Evolutionary conservation across 2,888 invertebrate species (phyloP), one percentile per base, ranked within the genome.

Genomic region (Nemotelus nigrinus): DNA sequence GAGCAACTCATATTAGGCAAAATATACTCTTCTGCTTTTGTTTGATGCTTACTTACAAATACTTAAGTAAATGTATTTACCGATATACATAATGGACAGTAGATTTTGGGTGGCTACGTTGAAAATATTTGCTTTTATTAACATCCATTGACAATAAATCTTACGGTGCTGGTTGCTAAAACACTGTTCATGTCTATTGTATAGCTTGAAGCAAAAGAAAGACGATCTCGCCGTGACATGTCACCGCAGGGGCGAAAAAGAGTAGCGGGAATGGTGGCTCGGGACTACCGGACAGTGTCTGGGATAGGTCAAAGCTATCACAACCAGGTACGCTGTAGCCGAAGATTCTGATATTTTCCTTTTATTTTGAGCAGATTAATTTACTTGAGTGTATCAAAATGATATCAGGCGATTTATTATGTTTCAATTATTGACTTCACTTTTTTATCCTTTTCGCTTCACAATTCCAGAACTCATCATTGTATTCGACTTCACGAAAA

Each of bases 181-280:
- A 25, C 25, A 25, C 25, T 25, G 25, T 25, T 25, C 25, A 25
- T 58, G 10, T n/a, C 7, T 58, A 58, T 25, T 58, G 80, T 80
- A 83, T 87, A 90, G 84, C 88, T 89, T 86, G 89, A 92, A 83
- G 86, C 88, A 84, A 91, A 91, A 82, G 91, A 93, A 82, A 90
- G 94, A 84, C 91, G 92, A 83, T 95, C 94, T 82, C 90, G 95
- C 83, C 91, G 96, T 83, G 96, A 96, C 86, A 93, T 94, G 91
- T 95, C 95, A 79, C 93, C 94, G 72, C 92, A 93, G 81, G 92
- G 92, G 81, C 89, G 93, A 81, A 92, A 93, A 83, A 88, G 92
- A 82, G 89, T 92, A 77, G 90, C 92, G 80, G 91, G 92, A 82
- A 91, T 92, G 90, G 88, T 89, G 83, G 89, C 91, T 87, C 91